Percentiles rank a stretch among this genome's conserved stretches.
phyloP scores from a whole-genome alignment of 2,797 vertebrate genomes.

The Gymnothorax reevesii region DNA sequence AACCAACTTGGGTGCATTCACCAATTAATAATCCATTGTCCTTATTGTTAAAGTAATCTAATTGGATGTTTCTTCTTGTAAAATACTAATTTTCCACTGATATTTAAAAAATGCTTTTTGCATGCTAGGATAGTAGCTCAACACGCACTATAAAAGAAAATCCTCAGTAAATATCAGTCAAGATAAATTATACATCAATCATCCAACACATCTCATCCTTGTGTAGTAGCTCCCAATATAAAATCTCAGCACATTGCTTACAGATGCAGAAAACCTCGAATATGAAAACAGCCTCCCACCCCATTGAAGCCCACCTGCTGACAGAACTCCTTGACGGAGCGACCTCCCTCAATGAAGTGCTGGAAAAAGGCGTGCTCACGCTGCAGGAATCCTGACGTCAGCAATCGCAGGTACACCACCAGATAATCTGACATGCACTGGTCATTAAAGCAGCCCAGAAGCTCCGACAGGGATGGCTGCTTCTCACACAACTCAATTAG shows the following conservation, averaged over 20 bases:
- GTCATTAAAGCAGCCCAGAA: slow-evolving; percentile 89
- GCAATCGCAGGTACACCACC: slow-evolving; percentile 91
- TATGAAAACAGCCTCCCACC: no score
- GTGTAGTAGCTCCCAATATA: no score
- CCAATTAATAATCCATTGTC: no score
- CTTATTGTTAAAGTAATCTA: no score
- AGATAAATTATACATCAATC: no score
- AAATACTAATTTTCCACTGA: not conserved
- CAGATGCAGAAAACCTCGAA: not conserved
- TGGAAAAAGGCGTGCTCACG: slow-evolving; percentile 82
- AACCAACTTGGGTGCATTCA: no score
- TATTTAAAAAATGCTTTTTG: not conserved
- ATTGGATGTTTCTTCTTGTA: no score
- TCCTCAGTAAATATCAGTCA: no score
- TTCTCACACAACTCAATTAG: slow-evolving; percentile 91
- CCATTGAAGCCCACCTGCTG: slow-evolving; percentile 77
- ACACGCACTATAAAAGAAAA: no score
- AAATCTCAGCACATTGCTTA: not conserved
- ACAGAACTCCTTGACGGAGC: slow-evolving; percentile 94
- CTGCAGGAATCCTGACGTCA: slow-evolving; percentile 93
- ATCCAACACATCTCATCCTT: no score
- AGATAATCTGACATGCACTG: slow-evolving; percentile 92
- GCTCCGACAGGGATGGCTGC: slow-evolving; percentile 78
- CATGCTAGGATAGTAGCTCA: not conserved
- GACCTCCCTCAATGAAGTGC: slow-evolving; percentile 94